A percentile compares a stretch with the other conserved stretches of the same genome.
Evolutionary conservation across 2,113 vertebrate genomes (phyloP).

Genomic region (Malurus melanocephalus): DNA sequence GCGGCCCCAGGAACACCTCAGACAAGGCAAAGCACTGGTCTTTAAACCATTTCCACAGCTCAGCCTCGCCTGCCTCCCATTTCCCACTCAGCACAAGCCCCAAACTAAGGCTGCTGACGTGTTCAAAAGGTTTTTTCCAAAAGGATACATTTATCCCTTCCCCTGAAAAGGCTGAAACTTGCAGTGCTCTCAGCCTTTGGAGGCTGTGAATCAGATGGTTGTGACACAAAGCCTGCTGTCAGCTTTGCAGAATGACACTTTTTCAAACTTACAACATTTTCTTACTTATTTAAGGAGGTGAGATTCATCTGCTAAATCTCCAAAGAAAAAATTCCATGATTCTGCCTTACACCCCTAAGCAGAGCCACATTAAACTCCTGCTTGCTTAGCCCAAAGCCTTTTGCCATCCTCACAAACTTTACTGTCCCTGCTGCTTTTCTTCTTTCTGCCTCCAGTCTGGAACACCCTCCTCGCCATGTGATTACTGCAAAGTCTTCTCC

Average conservation of each 20-base stretch:
- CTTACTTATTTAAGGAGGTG: background rate
- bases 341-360: background rate
- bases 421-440: background rate
- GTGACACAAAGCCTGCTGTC: background rate
- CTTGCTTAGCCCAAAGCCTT: background rate
- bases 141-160: rapidly evolving
- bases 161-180: background rate
- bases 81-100: background rate
- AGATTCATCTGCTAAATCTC: background rate
- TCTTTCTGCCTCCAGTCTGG: background rate
- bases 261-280: background rate
- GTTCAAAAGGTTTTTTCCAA: background rate
- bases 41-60: background rate
- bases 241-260: background rate
- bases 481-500: slow-evolving; percentile 33
- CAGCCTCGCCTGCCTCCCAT: background rate
- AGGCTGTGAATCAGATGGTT: background rate
- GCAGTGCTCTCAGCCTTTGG: background rate
- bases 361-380: background rate
- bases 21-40: background rate
- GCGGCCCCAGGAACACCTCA: background rate
- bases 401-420: background rate
- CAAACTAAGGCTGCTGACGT: rapidly evolving
- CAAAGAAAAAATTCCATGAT: background rate
- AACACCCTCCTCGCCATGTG: background rate